Percentiles rank a stretch among this genome's conserved stretches.
These are phyloP conservation scores for Buceros bicornis DNA, from an alignment of 2,797 vertebrate species.

Conservation along the genomic window DNA sequence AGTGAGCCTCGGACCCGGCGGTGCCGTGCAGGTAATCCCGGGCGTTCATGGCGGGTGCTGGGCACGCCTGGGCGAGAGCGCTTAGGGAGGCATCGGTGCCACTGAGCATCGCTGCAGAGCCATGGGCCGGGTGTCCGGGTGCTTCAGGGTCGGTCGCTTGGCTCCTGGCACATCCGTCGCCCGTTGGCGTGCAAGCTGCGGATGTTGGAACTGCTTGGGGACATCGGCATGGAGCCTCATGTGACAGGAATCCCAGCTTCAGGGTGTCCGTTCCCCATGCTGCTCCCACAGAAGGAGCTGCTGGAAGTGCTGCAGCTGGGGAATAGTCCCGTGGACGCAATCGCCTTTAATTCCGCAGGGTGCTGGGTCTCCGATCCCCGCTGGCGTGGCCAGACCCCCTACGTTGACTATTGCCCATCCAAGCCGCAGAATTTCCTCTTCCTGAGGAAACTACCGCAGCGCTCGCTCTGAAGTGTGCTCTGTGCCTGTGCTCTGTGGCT, in stretches of 20 bases:
- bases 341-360: neutral
- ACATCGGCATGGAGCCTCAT: rapidly evolving
- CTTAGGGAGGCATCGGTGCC: rapidly evolving
- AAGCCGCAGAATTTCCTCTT: neutral
- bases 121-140: rapidly evolving
- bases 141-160: neutral
- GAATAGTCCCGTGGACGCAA: rapidly evolving
- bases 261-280: rapidly evolving
- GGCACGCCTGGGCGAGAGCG: neutral
- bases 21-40: neutral
- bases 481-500: neutral
- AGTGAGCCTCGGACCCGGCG: rapidly evolving
- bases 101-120: neutral
- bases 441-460: neutral
- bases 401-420: rapidly evolving
- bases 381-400: rapidly evolving
- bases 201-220: rapidly evolving
- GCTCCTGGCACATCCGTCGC: rapidly evolving
- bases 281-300: neutral
- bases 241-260: rapidly evolving
- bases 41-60: rapidly evolving
- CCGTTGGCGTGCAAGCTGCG: rapidly evolving
- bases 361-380: rapidly evolving
- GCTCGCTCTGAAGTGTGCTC: neutral
- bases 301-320: neutral